Evolutionary conservation across 2,113 vertebrate species (phyloP), one percentile per base, ranked within the genome.

Genomic region (Trichechus manatus): DNA sequence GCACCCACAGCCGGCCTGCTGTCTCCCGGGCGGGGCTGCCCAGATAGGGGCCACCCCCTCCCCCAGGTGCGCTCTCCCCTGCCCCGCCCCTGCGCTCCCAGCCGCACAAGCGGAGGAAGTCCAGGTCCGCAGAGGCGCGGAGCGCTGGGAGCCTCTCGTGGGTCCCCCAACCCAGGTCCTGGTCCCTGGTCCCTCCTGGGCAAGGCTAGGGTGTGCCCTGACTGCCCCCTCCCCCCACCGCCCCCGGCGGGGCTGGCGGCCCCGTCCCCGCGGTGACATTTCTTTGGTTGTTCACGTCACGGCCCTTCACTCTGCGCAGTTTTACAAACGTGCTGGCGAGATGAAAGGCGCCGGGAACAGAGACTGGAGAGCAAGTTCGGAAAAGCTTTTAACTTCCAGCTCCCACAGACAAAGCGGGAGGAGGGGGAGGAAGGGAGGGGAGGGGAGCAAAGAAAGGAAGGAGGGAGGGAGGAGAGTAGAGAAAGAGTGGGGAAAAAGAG

Each of bases 301-400:
- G 95, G 98, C 98, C 98, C 97, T 98, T 98, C 98, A 98, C 97
- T 96, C 97, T 97, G 97, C 96, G 97, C 98, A 93, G 98, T 98
- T 99, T 98, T 98, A 98, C 98, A 98, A 98, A 98, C 96, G 97
- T 97, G 98, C 98, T 97, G 97, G 97, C 93, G 88, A 99, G 98
- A 99, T 99, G 98, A 98, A 99, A 98, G 98, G 98, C 96, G 90
- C 94, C 70, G 44, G 95, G 97, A 97, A 99, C 98, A 97, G 97
- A 98, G 97, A 96, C 98, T 98, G 98, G 96, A 97, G 98, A 98
- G 98, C 98, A 98, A 98, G 98, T 98, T 98, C 98, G 83, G 98
- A 98, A 98, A 98, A 98, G 98, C 98, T 98, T 98, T 98, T 98
- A 98, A 98, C 98, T 99, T 98, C 98, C 98, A 98, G 93, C 98